Evolutionary conservation across 2,888 invertebrate species (phyloP).

Genomic region (Mythimna lalbum): DNA sequence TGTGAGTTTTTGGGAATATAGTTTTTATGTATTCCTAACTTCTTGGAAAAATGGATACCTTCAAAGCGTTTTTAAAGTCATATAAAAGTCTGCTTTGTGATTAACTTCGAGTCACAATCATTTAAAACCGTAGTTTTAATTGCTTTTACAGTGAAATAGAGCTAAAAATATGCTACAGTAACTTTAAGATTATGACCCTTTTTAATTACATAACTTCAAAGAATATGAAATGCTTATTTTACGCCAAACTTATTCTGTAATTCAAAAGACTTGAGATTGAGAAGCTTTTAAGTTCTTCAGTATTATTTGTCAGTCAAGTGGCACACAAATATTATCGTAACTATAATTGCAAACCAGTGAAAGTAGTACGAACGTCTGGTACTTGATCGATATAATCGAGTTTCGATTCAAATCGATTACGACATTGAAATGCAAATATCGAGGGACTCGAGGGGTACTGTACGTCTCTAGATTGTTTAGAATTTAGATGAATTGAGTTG

Average conservation of each 20-base stretch:
- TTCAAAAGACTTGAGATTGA: constrained; percentile 27
- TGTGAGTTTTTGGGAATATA: background rate
- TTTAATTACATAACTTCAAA: constrained; percentile 21
- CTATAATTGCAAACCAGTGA: constrained; percentile 57
- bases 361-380: constrained; percentile 59
- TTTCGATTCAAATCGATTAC: constrained; percentile 66
- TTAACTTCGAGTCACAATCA: background rate
- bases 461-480: constrained; percentile 64
- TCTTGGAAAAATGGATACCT: background rate
- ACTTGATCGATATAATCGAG: constrained; percentile 65
- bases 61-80: background rate
- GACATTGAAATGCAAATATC: constrained; percentile 72
- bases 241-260: constrained; percentile 19
- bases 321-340: constrained; percentile 57
- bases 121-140: constrained; percentile 10
- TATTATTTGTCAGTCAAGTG: constrained; percentile 41
- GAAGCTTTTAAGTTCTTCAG: constrained; percentile 12
- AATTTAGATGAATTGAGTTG: constrained; percentile 49
- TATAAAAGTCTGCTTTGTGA: background rate
- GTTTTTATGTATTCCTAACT: background rate
- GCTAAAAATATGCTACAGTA: background rate
- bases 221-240: constrained; percentile 11
- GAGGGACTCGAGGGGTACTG: constrained; percentile 44
- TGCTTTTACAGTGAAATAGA: constrained; percentile 20
- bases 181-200: constrained; percentile 1